Base-by-base conservation (phyloP, 2,797 vertebrate genomes). In the Oreortyx pictus region DNA sequence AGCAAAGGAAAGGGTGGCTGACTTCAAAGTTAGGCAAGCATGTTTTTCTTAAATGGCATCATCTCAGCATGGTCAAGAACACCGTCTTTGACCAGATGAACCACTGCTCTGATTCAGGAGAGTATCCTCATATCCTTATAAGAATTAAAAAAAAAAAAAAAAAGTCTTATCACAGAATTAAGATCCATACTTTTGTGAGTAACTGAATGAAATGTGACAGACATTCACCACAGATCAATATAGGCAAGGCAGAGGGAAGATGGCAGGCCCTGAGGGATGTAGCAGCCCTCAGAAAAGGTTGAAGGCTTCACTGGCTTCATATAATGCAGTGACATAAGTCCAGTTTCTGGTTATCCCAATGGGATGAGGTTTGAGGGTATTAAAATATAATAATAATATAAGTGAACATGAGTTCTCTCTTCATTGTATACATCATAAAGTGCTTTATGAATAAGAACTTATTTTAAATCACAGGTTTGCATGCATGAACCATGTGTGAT, bases 231-330 rank as follows among this genome's bases (percentile, higher is more conserved):
- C 9, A 47, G 59, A 91, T 87, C 84, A 35, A 59, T 75, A 61
- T 3, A 50, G 78, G 57, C 41, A 90, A 85, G 83, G 88, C 65
- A 46, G 2, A 50, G 57, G 64, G 78, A 88, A 68, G 59, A 41
- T 41, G 56, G 23, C 1, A 2, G 31, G 78, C 81, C 78, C 77
- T 7, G 4, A 61, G 90, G 91, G 83, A 71, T 24, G 44, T 3
- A 88, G 73, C 78, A 82, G 56, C 78, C 86, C 67, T 44, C 71
- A 56, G 66, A 11, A 85, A 43, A n/a, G 19, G 41, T 1, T 50
- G 86, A 90, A 90, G 57, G 65, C 82, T 89, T 89, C 54, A 43
- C 61, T 86, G 73, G 46, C 56, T 71, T 61, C 73, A 61, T 65
- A 59, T 8, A 46, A 49, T 25, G 25, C 75, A 62, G 43, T 47